Evolutionary conservation across 2,113 vertebrate genomes (phyloP).

Genomic region (Propithecus coquereli): DNA sequence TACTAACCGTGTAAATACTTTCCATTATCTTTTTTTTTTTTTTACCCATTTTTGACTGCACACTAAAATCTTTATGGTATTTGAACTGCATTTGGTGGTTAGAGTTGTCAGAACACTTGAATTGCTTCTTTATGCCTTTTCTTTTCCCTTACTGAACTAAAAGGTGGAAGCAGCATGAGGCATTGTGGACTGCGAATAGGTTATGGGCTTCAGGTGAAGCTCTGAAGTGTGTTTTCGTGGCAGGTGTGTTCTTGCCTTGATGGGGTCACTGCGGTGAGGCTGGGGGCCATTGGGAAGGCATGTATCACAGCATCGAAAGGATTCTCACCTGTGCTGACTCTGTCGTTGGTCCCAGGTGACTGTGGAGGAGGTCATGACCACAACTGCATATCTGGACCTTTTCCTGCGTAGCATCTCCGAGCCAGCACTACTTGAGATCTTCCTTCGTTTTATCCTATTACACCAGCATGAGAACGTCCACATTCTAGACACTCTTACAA

Average conservation of each 20-base stretch:
- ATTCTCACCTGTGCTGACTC: neutral
- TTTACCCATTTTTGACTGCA: neutral
- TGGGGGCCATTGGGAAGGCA: neutral
- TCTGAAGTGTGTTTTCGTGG: neutral
- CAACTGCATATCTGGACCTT: conserved; percentile 95
- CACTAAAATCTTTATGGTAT: conserved; percentile 30
- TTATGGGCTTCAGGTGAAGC: neutral
- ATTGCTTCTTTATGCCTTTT: neutral
- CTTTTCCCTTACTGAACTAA: neutral
- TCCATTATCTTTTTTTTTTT: neutral
- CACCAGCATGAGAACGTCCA: conserved; percentile 94
- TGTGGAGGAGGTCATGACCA: conserved; percentile 97
- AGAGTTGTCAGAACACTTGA: neutral
- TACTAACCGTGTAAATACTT: conserved; percentile 32
- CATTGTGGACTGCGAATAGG: neutral
- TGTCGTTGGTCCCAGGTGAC: conserved; percentile 85
- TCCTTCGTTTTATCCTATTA: conserved; percentile 94
- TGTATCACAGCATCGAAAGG: fast-evolving
- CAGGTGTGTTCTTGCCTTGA: neutral
- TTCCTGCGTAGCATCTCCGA: conserved; percentile 93
- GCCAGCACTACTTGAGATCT: conserved; percentile 93
- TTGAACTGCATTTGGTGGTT: conserved; percentile 25
- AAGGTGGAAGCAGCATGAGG: neutral
- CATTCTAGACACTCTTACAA: conserved; percentile 95
- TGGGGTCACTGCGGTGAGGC: neutral